Base-by-base conservation (phyloP, 1,140 invertebrate species). In the Trypoxylus dichotomus region DNA sequence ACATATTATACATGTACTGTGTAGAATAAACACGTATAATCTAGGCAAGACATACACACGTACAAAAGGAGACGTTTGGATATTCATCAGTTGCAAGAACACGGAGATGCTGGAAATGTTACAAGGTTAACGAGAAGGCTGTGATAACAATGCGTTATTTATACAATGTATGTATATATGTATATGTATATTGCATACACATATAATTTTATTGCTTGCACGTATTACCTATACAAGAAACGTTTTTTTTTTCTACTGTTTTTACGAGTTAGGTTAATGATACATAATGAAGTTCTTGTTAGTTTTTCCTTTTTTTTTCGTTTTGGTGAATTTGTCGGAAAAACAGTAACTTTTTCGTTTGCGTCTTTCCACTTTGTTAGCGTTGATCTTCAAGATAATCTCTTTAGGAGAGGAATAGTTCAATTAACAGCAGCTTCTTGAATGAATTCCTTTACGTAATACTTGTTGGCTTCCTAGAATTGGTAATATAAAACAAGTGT, bases 71-170 rank as follows among this genome's bases (percentile, higher is more conserved):
- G 10, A 8, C 32, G 32, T 37, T 37, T 37, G 47, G 47, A 54
- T 54, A 54, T 54, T 54, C 47, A 54, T 54, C 47, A 19, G 13
- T 54, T 54, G 19, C 47, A 54, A 54, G 47, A 54, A 54, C 47
- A n/a, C 15, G 15, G 47, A 54, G 47, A 54, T 54, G 47, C 19
- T 54, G 47, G 47, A 54, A 54, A 54, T 54, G 47, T 54, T 54
- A 54, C 47, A 54, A 54, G 47, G 47, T 54, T 54, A 54, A 54
- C 47, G n/a, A 54, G 47, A 54, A 54, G 47, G 47, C 19, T 54
- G 47, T 54, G 47, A 54, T 54, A 54, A 54, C 47, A 54, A 54
- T 54, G 19, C 15, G 47, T n/a, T 54, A 54, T 54, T 54, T 54
- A 54, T 8, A 37, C 32, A 2, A 37, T 2, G 32, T 37, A 2